phyloP scores from a whole-genome alignment of 1,140 invertebrate species.

The Hylaeus volcanicus region DNA sequence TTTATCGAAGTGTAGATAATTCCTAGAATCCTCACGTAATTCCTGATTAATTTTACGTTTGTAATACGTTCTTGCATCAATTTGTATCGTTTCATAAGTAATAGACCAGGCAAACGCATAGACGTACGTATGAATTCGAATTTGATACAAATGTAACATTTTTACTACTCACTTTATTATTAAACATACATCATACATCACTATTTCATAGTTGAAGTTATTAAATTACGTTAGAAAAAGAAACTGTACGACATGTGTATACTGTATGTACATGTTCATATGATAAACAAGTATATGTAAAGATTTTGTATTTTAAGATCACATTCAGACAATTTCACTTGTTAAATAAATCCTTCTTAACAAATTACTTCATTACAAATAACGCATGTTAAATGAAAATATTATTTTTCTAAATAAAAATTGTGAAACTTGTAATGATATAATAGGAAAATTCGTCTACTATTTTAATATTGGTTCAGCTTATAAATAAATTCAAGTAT shows the following conservation, averaged over 20 bases:
- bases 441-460: no score
- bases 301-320: not conserved
- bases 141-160: not conserved
- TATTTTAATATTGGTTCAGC: not conserved
- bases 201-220: not conserved
- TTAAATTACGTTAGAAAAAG: not conserved
- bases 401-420: not conserved
- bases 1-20: not conserved
- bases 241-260: no score
- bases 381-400: not conserved
- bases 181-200: not conserved
- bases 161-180: not conserved
- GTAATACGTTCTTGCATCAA: not conserved
- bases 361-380: not conserved
- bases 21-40: not conserved
- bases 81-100: not conserved
- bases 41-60: conserved; percentile 24
- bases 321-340: not conserved
- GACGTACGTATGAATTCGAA: not conserved
- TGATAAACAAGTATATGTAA: not conserved
- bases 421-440: not conserved
- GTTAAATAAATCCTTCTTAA: not conserved
- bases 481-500: not conserved
- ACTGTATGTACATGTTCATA: not conserved
- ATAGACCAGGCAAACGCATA: conserved; percentile 6